phyloP scores from a whole-genome alignment of 1,140 invertebrate species.

The Propsilocerus akamusi region DNA sequence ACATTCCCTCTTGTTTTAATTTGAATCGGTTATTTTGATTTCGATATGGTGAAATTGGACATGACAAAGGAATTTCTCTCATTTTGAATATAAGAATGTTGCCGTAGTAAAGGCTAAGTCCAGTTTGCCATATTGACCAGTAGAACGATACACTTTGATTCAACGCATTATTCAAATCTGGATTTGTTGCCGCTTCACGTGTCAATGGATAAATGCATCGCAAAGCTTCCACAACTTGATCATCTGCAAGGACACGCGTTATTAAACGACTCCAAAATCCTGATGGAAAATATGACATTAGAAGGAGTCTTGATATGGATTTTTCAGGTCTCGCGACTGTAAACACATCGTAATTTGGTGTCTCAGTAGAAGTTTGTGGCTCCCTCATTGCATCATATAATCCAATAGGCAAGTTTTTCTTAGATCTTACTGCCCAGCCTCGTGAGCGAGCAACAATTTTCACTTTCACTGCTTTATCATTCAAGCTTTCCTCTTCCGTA shows the following conservation, averaged over 20 bases:
- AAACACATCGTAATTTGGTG: slow-evolving; percentile 10
- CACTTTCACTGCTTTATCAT: slow-evolving; percentile 27
- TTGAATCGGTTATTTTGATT: slow-evolving; percentile 35
- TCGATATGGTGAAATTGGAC: slow-evolving; percentile 30
- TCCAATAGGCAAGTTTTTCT: slow-evolving; percentile 13
- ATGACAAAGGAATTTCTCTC: slow-evolving; percentile 55
- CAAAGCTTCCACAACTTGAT: slow-evolving; percentile 67
- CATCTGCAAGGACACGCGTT: slow-evolving; percentile 79
- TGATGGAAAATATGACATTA: slow-evolving; percentile 93
- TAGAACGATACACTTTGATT: slow-evolving; percentile 17
- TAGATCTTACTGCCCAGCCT: slow-evolving; percentile 25
- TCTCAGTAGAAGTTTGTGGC: neutral
- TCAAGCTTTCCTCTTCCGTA: slow-evolving; percentile 45
- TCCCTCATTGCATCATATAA: slow-evolving; percentile 5
- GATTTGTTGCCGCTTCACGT: neutral
- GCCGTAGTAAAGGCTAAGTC: slow-evolving; percentile 69
- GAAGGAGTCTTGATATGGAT: slow-evolving; percentile 45
- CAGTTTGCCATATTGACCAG: slow-evolving; percentile 93
- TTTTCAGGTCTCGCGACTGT: slow-evolving; percentile 26
- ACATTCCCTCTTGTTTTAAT: slow-evolving; percentile 60
- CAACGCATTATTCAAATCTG: neutral
- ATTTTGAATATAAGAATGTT: slow-evolving; percentile 63
- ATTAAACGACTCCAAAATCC: slow-evolving; percentile 96
- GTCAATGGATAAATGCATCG: slow-evolving; percentile 6
- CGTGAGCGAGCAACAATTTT: slow-evolving; percentile 51